Conservation (phyloP, 2,888 invertebrate species). For the Hyalella azteca region DNA sequence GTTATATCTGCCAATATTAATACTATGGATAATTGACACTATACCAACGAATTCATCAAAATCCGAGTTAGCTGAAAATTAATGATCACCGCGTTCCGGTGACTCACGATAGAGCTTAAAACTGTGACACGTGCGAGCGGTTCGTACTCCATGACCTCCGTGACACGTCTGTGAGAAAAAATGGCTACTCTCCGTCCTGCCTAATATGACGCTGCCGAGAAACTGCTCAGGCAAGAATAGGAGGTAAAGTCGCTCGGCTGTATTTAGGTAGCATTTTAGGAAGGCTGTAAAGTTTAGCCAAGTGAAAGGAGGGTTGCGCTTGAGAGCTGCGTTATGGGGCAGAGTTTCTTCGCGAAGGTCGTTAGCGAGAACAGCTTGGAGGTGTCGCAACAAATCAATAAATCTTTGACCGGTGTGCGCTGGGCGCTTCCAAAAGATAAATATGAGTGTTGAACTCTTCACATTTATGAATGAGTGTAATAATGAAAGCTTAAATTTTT, state of each 20-base stretch:
- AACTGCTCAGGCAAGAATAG: conserved; percentile 22
- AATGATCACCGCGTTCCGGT: background rate
- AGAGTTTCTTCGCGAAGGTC: background rate
- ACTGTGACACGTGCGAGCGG: background rate
- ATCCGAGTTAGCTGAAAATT: background rate
- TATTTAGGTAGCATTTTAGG: background rate
- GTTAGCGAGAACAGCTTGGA: background rate
- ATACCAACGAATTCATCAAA: no score
- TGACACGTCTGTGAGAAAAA: background rate
- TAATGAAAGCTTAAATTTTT: no score
- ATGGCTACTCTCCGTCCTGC: background rate
- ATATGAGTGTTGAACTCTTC: no score
- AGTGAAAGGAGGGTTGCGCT: background rate
- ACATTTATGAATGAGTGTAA: no score
- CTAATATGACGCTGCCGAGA: background rate
- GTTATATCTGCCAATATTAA: no score
- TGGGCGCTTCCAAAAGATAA: no score
- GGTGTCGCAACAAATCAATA: background rate
- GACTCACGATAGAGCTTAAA: background rate
- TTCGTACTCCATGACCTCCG: background rate
- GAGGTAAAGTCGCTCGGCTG: background rate
- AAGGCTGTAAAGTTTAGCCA: conserved; percentile 12
- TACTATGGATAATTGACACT: no score
- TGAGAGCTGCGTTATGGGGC: background rate
- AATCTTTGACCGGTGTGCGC: no score